These are phyloP conservation scores for Agrotis clavis DNA, from an alignment of 2,888 invertebrate species.

Conservation along the genomic window DNA sequence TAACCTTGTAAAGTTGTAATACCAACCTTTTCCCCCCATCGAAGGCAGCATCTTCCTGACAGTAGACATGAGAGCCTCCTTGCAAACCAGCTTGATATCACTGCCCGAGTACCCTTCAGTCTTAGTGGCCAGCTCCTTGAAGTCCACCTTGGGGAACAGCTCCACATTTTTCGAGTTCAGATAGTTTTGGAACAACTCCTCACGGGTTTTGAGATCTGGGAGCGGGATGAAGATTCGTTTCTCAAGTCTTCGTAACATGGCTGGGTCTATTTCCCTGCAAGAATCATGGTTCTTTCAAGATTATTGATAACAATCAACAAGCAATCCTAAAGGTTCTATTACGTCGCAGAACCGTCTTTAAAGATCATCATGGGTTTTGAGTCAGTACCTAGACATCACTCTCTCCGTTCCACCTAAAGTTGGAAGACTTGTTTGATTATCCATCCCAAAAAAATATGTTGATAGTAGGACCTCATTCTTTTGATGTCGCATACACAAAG, in stretches of 20 bases:
- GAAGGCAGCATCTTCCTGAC: conserved; percentile 92
- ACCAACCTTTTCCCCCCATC: conserved; percentile 79
- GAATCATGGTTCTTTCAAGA: no score
- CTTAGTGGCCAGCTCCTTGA: conserved; percentile 85
- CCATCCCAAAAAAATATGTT: no score
- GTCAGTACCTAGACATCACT: no score
- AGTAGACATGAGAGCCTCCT: conserved; percentile 96
- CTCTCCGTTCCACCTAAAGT: no score
- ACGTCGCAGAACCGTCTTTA: no score
- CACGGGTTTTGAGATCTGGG: conserved; percentile 93
- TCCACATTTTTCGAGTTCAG: conserved; percentile 88
- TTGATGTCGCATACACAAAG: no score
- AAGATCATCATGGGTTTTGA: no score
- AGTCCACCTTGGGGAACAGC: conserved; percentile 85
- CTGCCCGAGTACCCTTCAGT: conserved; percentile 97
- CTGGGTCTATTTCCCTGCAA: conserved; percentile 95
- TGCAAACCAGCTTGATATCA: conserved; percentile 96
- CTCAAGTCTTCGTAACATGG: conserved; percentile 96
- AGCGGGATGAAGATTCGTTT: conserved; percentile 96
- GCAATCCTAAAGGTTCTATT: no score
- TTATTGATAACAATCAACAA: no score
- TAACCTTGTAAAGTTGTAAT: no score
- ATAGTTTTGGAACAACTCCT: conserved; percentile 92
- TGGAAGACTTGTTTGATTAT: no score
- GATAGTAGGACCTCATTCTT: no score